Percentiles rank a stretch among this genome's conserved stretches.
These are phyloP conservation scores for Camelus bactrianus DNA, from an alignment of 2,113 vertebrate genomes.

Conservation along the genomic window DNA sequence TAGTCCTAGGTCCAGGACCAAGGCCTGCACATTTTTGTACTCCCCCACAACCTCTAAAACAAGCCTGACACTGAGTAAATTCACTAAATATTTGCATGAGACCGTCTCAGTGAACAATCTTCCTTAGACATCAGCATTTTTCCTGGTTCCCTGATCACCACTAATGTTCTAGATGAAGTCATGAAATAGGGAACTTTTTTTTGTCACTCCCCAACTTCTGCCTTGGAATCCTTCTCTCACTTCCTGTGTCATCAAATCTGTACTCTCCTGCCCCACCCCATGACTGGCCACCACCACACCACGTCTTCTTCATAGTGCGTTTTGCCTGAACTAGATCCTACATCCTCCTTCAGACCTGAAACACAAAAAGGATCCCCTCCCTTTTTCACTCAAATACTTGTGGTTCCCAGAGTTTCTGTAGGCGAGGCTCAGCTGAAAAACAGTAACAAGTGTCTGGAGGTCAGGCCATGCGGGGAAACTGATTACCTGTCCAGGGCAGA, in stretches of 20 bases:
- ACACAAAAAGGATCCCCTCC: background rate
- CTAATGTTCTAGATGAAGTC: background rate
- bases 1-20: background rate
- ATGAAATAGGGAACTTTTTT: slow-evolving; percentile 25
- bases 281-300: background rate
- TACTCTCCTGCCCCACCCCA: background rate
- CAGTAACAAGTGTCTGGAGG: background rate
- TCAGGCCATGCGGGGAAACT: background rate
- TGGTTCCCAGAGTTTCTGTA: background rate
- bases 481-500: background rate
- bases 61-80: background rate
- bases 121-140: background rate
- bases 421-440: background rate
- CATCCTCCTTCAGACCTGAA: background rate
- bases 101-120: background rate
- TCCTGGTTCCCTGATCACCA: background rate
- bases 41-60: background rate
- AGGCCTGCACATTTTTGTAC: background rate
- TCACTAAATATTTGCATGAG: background rate
- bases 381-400: background rate
- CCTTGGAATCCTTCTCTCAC: background rate
- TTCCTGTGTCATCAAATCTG: background rate
- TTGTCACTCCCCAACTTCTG: background rate
- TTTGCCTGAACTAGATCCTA: background rate
- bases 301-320: background rate